phyloP scores from a whole-genome alignment of 2,113 vertebrate species.

The Anhinga anhinga region DNA sequence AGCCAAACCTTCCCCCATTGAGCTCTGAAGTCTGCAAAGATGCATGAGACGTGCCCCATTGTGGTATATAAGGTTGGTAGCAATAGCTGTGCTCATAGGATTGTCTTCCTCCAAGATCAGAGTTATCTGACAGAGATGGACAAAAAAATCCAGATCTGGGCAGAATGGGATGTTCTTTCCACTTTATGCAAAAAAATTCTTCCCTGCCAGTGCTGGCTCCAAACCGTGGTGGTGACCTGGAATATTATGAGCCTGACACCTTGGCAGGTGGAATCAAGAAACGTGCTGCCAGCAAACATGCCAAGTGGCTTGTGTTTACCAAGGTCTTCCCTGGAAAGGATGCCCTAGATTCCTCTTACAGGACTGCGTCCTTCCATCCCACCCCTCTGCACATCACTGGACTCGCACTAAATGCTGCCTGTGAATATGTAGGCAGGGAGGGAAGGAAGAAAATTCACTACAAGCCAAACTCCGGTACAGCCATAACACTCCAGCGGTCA shows the following conservation, averaged over 20 bases:
- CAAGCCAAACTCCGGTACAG: neutral
- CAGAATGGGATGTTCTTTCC: neutral
- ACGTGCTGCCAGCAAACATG: neutral
- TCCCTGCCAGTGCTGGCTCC: neutral
- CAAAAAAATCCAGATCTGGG: neutral
- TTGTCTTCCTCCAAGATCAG: neutral
- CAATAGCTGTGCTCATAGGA: neutral
- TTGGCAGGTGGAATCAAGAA: neutral
- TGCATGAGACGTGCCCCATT: accelerated
- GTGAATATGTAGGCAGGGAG: neutral
- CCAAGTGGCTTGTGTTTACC: neutral
- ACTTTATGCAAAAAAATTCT: neutral
- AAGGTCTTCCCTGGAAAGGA: neutral
- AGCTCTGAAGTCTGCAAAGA: neutral
- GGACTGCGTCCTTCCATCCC: neutral
- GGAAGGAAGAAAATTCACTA: neutral
- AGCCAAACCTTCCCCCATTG: neutral
- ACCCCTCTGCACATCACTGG: neutral
- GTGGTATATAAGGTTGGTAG: neutral
- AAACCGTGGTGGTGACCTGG: neutral
- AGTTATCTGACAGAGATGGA: neutral
- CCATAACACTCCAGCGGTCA: neutral
- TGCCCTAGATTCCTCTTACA: accelerated
- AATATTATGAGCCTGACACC: neutral
- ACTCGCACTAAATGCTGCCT: neutral